Evolutionary conservation across 35 echinoderm and acorn worm species (phyloP), one percentile per base, ranked within the genome.

Genomic region (Apostichopus japonicus): DNA sequence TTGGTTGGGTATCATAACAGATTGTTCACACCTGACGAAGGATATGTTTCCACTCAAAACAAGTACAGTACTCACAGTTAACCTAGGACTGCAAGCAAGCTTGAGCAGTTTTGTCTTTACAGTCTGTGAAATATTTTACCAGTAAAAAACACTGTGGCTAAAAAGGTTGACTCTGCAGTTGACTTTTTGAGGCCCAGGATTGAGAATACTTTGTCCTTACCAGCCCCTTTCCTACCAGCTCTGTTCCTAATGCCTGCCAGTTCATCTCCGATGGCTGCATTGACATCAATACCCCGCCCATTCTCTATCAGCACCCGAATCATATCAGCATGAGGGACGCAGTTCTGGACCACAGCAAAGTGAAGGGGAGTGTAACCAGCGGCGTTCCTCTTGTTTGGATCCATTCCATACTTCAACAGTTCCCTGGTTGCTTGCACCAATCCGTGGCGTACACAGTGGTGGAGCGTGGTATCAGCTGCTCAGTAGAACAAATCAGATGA

Each of bases 361-460:
- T 95, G 94, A 5, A 95, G 86, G 0, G 94, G 92, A 11, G 84
- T 95, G 23, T 80, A 91, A 5, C 96, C 94, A 2, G 82, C 77
- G 10, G 76, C 70, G 54, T 92, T 95, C 24, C 65, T 16, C 23
- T 78, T 22, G 78, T 98, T 98, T 7, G 95, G 94, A 54, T 92
- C 78, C 7, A 80, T 59, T 8, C 96, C 96, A 55, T 81, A 84
- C 23, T 79, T 86, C 8, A 98, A 77, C 11, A 95, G 63, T 83
- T 95, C 96, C 75, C 86, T 80, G 1, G 90, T 91, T 19, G 91
- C 73, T 59, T 92, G 24, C 8, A 94, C 23, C 81, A 98, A 71
- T 23, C 94, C 92, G 27, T 78, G 92, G 4, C 90, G 67, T 6
- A 98, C 92, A 81, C 96, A 95, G 25, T 98, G 94, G 86, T 95